A percentile compares a stretch with the other conserved stretches of the same genome.
Evolutionary conservation across 1,140 invertebrate species (phyloP).

Genomic region (Platorchestia sp.): DNA sequence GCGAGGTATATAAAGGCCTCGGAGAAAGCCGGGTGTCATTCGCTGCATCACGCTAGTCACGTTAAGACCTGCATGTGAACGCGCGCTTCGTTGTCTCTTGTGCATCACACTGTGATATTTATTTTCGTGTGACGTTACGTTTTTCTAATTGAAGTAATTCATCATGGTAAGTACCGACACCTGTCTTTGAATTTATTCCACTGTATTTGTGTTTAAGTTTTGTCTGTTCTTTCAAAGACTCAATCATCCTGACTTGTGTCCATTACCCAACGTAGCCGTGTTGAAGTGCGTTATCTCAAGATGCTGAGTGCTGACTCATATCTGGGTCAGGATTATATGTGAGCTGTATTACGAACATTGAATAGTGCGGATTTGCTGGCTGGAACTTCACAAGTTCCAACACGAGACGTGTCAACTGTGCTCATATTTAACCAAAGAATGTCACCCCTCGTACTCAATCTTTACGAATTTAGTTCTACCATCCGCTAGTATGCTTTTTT

Average conservation of each 20-base stretch:
- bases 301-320: not conserved
- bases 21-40: not conserved
- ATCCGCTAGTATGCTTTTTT: not conserved
- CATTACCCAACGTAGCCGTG: not conserved
- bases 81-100: not conserved
- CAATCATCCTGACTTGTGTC: not conserved
- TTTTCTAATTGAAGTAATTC: not conserved
- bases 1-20: not conserved
- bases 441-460: not conserved
- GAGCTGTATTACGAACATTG: not conserved
- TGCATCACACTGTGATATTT: not conserved
- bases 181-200: not conserved
- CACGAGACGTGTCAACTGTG: not conserved
- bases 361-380: not conserved
- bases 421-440: not conserved
- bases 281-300: not conserved
- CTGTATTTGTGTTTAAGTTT: not conserved
- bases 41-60: slow-evolving; percentile 22
- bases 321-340: not conserved
- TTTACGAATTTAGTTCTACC: not conserved
- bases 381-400: not conserved
- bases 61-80: not conserved
- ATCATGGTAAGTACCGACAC: not conserved
- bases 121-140: not conserved
- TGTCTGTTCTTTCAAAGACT: not conserved